phyloP scores from a whole-genome alignment of 2,113 vertebrate species.

The Indicator indicator region DNA sequence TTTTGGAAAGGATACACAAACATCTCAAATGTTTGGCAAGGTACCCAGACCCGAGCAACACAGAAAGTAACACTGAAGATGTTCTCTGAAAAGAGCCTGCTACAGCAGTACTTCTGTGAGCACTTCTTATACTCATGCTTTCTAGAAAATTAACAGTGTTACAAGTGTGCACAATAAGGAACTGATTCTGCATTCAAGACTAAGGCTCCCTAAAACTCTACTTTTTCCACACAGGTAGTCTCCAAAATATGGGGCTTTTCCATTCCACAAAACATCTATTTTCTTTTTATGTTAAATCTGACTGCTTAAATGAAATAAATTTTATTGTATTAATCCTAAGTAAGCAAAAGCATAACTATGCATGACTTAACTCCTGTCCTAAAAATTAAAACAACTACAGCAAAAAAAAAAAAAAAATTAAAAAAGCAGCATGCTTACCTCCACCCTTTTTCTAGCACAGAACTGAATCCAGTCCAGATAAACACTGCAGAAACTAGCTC shows the following conservation, averaged over 20 bases:
- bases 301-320: background rate
- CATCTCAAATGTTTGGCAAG: background rate
- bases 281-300: background rate
- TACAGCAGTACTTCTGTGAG: background rate
- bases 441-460: conserved; percentile 85
- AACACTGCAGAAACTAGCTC: conserved; percentile 95
- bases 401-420: background rate
- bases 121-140: background rate
- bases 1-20: background rate
- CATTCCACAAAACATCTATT: background rate
- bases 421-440: conserved; percentile 71
- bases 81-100: background rate
- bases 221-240: background rate
- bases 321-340: background rate
- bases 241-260: background rate
- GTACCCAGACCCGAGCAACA: background rate
- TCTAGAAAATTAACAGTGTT: background rate
- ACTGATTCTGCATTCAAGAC: background rate
- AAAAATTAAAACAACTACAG: background rate
- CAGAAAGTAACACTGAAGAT: background rate
- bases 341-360: background rate
- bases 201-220: background rate
- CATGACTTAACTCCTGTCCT: background rate
- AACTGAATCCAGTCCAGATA: conserved; percentile 98
- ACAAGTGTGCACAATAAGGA: background rate